Evolutionary conservation across 2,797 vertebrate species (phyloP).

Genomic region (Pithecia hirsuta): DNA sequence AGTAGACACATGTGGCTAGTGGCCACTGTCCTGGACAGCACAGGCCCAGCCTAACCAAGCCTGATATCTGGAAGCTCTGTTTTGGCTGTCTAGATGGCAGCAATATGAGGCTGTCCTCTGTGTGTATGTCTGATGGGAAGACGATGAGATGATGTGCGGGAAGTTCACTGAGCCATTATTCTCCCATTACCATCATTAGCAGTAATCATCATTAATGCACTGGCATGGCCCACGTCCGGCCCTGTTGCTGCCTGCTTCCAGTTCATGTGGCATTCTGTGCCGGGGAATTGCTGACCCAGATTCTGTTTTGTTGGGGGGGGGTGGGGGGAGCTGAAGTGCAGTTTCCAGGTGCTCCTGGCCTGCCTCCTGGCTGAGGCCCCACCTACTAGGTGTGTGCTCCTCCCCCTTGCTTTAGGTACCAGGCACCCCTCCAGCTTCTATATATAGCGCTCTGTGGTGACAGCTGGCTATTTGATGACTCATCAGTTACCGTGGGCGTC

Average conservation of each 20-base stretch:
- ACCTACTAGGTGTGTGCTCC: neutral
- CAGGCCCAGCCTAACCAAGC: neutral
- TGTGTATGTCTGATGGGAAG: neutral
- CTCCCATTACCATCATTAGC: conserved; percentile 18
- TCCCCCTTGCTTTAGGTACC: neutral
- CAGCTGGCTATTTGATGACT: conserved; percentile 72
- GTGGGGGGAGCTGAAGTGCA: neutral
- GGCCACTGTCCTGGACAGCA: neutral
- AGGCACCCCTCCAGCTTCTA: conserved; percentile 57
- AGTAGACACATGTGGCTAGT: neutral
- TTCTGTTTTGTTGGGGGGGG: neutral
- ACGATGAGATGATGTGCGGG: neutral
- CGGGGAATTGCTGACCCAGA: neutral
- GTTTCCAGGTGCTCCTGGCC: neutral
- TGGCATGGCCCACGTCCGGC: neutral
- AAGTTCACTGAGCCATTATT: neutral
- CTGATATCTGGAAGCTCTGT: neutral
- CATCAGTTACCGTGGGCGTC: conserved; percentile 60
- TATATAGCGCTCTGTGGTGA: conserved; percentile 71
- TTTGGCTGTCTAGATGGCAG: neutral
- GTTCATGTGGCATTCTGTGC: neutral
- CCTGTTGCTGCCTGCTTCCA: conserved; percentile 28
- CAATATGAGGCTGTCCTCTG: fast-evolving
- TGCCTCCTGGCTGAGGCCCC: neutral
- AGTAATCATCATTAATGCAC: neutral